Conservation (phyloP, 2,113 vertebrate species). For the Gallinago media region DNA sequence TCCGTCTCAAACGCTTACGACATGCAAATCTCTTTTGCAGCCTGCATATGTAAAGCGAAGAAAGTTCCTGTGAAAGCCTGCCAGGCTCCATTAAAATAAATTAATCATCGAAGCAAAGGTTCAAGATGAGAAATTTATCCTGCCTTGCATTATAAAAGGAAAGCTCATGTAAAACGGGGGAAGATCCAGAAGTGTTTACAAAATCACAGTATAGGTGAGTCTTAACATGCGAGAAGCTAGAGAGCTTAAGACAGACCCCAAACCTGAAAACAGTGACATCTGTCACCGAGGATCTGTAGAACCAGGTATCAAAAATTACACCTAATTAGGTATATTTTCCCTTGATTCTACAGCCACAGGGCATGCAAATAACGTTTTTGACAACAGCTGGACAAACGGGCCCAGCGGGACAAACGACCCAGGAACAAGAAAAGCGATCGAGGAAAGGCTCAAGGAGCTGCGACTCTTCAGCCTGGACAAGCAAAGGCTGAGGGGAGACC, state of each 20-base stretch:
- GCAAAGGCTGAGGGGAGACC: too few relatives aligned
- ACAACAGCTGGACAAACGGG: not conserved
- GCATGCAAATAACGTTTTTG: not conserved
- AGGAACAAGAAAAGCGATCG: not conserved
- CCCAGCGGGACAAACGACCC: not conserved
- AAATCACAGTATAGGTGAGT: not conserved
- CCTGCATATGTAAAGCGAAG: slow-evolving; percentile 34
- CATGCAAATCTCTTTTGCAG: slow-evolving; percentile 25
- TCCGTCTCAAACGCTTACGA: not conserved
- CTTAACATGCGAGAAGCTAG: not conserved
- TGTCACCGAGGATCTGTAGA: not conserved
- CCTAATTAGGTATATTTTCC: not conserved
- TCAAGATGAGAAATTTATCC: slow-evolving; percentile 1
- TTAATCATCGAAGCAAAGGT: slow-evolving; percentile 22
- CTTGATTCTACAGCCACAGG: not conserved
- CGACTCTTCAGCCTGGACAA: too few relatives aligned
- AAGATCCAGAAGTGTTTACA: not conserved
- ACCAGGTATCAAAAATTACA: not conserved
- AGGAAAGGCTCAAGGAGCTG: too few relatives aligned
- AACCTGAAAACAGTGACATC: not conserved
- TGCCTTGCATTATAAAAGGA: not conserved
- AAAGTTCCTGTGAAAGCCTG: slow-evolving; percentile 39
- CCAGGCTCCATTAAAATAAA: slow-evolving; percentile 45
- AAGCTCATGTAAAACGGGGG: not conserved
- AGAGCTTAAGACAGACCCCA: not conserved